Conservation (phyloP, 1,140 invertebrate species). For the Monomorium pharaonis region DNA sequence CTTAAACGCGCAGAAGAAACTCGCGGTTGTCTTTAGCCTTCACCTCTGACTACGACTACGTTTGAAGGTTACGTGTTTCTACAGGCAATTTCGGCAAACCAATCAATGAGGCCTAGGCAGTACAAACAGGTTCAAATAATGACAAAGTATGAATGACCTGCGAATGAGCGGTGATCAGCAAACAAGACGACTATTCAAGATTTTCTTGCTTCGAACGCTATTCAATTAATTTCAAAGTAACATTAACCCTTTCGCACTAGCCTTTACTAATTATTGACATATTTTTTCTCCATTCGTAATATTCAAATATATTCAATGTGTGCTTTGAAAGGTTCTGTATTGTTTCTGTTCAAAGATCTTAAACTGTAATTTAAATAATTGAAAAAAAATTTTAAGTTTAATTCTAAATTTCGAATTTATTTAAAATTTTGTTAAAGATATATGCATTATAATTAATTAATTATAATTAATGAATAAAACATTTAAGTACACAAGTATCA, state of each 20-base stretch:
- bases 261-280: background rate
- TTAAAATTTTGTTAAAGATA: background rate
- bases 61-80: background rate
- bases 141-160: slow-evolving; percentile 37
- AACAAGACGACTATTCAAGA: slow-evolving; percentile 31
- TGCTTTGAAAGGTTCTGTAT: background rate
- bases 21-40: background rate
- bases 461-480: background rate
- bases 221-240: slow-evolving; percentile 8
- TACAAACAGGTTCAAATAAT: slow-evolving; percentile 9
- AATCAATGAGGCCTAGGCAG: background rate
- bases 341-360: background rate
- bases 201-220: background rate
- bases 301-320: slow-evolving; percentile 25
- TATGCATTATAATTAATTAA: background rate
- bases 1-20: background rate
- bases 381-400: background rate
- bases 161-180: background rate
- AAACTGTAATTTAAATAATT: background rate
- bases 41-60: background rate
- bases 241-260: slow-evolving; percentile 7
- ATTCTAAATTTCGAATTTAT: background rate
- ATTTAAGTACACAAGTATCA: background rate
- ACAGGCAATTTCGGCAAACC: slow-evolving; percentile 6
- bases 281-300: background rate